phyloP scores from a whole-genome alignment of 2,113 vertebrate species.

The Callopanchax toddi region DNA sequence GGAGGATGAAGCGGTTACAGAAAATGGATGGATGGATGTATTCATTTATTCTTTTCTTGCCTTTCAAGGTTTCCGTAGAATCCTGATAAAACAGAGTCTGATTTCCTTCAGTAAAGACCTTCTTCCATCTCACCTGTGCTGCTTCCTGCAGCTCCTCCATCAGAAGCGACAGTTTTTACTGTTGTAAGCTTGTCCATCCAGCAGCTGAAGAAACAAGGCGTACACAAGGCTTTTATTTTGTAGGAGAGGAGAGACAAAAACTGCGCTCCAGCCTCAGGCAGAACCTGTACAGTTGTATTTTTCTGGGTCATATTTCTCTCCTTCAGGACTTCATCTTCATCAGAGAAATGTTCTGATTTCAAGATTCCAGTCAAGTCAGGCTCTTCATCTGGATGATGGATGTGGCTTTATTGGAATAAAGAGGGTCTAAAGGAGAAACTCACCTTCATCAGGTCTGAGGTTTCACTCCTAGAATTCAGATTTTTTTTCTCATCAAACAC shows the following conservation, averaged over 20 bases:
- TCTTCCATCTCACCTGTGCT: conserved; percentile 54
- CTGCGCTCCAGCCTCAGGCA: no score
- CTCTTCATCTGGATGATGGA: conserved; percentile 27
- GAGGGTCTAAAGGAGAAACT: neutral
- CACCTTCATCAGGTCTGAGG: neutral
- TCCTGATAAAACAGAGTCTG: no score
- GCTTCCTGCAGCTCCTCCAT: conserved; percentile 39
- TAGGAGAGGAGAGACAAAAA: neutral
- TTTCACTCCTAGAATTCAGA: conserved; percentile 3
- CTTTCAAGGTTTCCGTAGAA: no score
- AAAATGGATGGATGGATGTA: no score
- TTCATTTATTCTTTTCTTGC: no score
- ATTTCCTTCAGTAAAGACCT: no score
- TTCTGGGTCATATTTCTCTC: no score
- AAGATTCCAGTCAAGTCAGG: conserved; percentile 12
- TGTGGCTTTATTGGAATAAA: conserved; percentile 26
- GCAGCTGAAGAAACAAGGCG: conserved; percentile 17
- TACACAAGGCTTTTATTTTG: neutral
- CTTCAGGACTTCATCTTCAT: neutral
- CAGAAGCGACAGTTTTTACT: conserved; percentile 49
- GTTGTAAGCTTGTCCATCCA: conserved; percentile 72
- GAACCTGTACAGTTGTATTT: no score
- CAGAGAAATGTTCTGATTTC: neutral
- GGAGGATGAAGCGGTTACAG: no score
- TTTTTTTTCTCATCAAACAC: no score